A percentile compares a stretch with the other conserved stretches of the same genome.
Evolutionary conservation across 2,888 invertebrate genomes (phyloP).

Genomic region (Pristionchus exspectatus): DNA sequence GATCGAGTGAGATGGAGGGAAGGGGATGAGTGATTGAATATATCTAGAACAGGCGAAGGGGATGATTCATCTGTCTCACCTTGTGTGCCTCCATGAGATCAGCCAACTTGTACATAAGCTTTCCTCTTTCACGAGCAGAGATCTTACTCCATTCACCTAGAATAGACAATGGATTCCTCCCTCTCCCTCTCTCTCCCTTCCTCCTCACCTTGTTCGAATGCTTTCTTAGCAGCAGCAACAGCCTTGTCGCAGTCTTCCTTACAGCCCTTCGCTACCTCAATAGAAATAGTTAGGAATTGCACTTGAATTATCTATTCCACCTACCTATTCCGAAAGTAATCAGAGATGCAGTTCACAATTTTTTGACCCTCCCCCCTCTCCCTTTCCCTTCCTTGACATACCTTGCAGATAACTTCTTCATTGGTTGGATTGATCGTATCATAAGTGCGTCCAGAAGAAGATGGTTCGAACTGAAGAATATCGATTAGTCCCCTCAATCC

Average conservation of each 20-base stretch:
- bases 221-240: slow-evolving; percentile 88
- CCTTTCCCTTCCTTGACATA: slow-evolving; percentile 71
- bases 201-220: slow-evolving; percentile 59
- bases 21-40: background rate
- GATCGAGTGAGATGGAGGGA: background rate
- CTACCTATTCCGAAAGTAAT: no score
- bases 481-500: background rate
- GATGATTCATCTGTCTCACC: slow-evolving; percentile 56
- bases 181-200: background rate
- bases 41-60: background rate
- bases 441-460: slow-evolving; percentile 83
- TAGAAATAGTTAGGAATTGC: background rate
- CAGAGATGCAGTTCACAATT: background rate
- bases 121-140: slow-evolving; percentile 92
- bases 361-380: background rate
- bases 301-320: no score
- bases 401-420: slow-evolving; percentile 84
- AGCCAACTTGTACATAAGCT: slow-evolving; percentile 89
- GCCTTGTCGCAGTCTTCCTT: slow-evolving; percentile 90
- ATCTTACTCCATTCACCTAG: slow-evolving; percentile 93
- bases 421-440: slow-evolving; percentile 88
- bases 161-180: slow-evolving; percentile 84
- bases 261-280: slow-evolving; percentile 85
- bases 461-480: slow-evolving; percentile 37
- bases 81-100: slow-evolving; percentile 95